Evolutionary conservation across 2,113 vertebrate species (phyloP).

Genomic region (Sialia sialis): DNA sequence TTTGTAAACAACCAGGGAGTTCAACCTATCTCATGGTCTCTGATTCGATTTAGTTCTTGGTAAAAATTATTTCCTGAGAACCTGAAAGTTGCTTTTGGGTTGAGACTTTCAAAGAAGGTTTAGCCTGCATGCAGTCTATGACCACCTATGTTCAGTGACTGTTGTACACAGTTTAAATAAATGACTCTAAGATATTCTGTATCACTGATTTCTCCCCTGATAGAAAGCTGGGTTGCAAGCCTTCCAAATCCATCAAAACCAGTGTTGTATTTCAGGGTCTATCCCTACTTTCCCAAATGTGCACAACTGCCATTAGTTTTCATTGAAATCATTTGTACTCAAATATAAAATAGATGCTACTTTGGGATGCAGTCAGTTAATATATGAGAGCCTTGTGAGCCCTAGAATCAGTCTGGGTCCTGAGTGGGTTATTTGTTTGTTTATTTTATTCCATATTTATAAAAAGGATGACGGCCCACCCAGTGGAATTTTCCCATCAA

Average conservation of each 20-base stretch:
- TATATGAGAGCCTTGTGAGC: slow-evolving; percentile 20
- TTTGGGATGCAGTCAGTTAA: background rate
- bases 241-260: background rate
- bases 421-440: slow-evolving; percentile 40
- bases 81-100: background rate
- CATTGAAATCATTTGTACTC: background rate
- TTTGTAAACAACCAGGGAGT: background rate
- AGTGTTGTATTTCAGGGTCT: background rate
- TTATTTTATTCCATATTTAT: slow-evolving; percentile 50
- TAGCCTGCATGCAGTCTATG: background rate
- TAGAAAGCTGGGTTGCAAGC: background rate
- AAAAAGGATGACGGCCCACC: slow-evolving; percentile 43
- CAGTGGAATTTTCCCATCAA: slow-evolving; percentile 62
- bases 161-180: background rate
- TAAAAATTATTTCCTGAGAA: slow-evolving; percentile 29
- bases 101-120: slow-evolving; percentile 2
- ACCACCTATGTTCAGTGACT: background rate
- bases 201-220: background rate
- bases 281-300: slow-evolving; percentile 3
- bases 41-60: background rate
- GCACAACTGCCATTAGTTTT: slow-evolving; percentile 25
- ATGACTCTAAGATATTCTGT: background rate
- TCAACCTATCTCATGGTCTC: background rate
- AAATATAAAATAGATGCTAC: slow-evolving; percentile 8
- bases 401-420: background rate